Base-by-base conservation (phyloP, 1,140 invertebrate genomes). In the Brachionus angularis region DNA sequence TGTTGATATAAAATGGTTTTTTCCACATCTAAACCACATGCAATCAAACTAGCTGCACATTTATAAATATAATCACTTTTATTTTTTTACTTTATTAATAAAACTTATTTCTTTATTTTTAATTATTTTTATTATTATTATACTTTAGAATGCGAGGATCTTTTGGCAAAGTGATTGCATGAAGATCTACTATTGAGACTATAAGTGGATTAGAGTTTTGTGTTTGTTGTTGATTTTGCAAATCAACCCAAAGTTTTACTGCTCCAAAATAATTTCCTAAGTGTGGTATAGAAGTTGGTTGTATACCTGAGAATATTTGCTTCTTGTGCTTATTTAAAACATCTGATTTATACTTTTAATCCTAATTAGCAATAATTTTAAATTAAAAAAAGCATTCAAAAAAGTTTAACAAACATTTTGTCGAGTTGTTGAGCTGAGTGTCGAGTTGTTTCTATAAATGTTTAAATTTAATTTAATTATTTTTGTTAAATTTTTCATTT, bases 231-330 rank as follows among this genome's bases (percentile, higher is more conserved):
- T 84, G 82, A 29, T 95, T 84, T 82, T 97, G 94, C 23, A 94
- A 78, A 16, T 88, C 80, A 5, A 90, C 84, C 89, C 93, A 98
- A 77, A 88, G 88, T 67, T 87, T 84, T 44, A 98, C 86, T 0
- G 91, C 93, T 46, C 94, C 94, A 76, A 97, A 87, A 82, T 98
- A 98, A 84, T 98, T 98, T 2, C 96, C 96, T 50, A 98, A 83
- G 82, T 99, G 96, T 46, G 96, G 82, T 4, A 86, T 82, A 18
- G 95, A 94, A 4, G 95, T 96, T 2, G 96, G 95, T 81, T 98
- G 96, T 77, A 98, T 89, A 12, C 93, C 96, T 8, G 93, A 93
- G 76, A 97, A 89, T 76, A 94, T 73, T 55, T 67, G 72, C 23
- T 39, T 71, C 1, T 25, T 16, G 23, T 58, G 16, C 16, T 58